These are phyloP conservation scores for Pseudomugil tenellus DNA, from an alignment of 2,797 vertebrate species.

Conservation along the genomic window DNA sequence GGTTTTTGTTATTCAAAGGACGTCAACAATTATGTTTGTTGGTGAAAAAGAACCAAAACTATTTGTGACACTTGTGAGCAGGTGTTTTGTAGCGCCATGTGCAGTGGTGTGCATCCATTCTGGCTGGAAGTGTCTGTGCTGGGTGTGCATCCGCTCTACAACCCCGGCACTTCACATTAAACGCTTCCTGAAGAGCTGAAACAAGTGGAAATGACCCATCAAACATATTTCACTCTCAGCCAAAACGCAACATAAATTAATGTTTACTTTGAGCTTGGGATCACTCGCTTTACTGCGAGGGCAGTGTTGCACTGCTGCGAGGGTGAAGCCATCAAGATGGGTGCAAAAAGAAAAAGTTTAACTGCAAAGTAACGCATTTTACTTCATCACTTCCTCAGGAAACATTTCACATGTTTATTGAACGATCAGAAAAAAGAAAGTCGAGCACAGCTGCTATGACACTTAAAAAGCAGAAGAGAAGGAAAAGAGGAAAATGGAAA, in stretches of 20 bases:
- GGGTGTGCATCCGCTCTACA: conserved; percentile 46
- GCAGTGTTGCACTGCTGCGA: conserved; percentile 9
- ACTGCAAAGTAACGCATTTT: conserved; percentile 1
- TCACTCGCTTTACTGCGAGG: neutral
- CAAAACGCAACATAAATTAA: conserved; percentile 19
- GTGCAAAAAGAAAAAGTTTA: neutral
- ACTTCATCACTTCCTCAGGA: conserved; percentile 4
- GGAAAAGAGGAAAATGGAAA: neutral
- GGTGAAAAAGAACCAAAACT: no score
- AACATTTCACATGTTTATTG: neutral
- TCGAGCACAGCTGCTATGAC: neutral
- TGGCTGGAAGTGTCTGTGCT: conserved; percentile 41
- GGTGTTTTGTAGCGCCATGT: conserved; percentile 40
- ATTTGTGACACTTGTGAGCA: conserved; percentile 40
- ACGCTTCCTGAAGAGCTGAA: conserved; percentile 60
- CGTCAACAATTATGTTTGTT: neutral
- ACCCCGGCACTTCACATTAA: conserved; percentile 60
- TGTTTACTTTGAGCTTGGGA: conserved; percentile 14
- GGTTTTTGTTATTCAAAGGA: neutral
- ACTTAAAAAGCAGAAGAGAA: conserved; percentile 1
- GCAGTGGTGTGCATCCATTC: conserved; percentile 24
- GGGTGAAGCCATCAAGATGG: neutral
- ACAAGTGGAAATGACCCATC: conserved; percentile 69
- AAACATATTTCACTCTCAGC: conserved; percentile 38
- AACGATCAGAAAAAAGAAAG: neutral